Percentiles rank a stretch among this genome's conserved stretches.
These are phyloP conservation scores for Buceros bicornis DNA, from an alignment of 2,797 vertebrate genomes.

Conservation along the genomic window DNA sequence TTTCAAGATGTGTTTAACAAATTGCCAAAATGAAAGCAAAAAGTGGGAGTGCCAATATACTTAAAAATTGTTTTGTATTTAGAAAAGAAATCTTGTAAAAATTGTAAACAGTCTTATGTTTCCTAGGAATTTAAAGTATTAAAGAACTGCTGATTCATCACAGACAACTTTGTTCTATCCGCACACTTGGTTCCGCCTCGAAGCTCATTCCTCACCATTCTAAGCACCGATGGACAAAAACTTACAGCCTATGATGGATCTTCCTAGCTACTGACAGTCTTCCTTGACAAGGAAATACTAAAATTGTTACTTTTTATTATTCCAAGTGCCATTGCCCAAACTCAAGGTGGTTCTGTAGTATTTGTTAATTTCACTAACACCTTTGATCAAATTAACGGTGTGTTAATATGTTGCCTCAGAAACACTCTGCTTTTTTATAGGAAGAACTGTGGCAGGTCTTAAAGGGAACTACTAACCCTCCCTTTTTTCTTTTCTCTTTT, in stretches of 20 bases:
- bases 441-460: not conserved
- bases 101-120: constrained; percentile 47
- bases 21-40: not conserved
- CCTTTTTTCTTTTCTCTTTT: not conserved
- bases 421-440: not conserved
- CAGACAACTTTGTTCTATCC: constrained; percentile 4
- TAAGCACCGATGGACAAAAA: not conserved
- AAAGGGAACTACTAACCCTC: not conserved
- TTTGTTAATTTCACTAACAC: not conserved
- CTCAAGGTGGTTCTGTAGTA: not conserved
- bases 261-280: not conserved
- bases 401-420: not conserved
- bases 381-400: not conserved
- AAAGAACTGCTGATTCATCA: not conserved
- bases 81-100: not conserved
- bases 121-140: constrained; percentile 54
- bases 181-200: not conserved
- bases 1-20: not conserved
- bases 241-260: not conserved
- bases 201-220: not conserved
- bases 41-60: not conserved
- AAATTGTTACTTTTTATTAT: not conserved
- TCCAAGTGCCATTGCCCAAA: not conserved
- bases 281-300: not conserved
- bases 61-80: not conserved